These are phyloP conservation scores for Oncorhynchus keta DNA, from an alignment of 2,113 vertebrate species.

Conservation along the genomic window DNA sequence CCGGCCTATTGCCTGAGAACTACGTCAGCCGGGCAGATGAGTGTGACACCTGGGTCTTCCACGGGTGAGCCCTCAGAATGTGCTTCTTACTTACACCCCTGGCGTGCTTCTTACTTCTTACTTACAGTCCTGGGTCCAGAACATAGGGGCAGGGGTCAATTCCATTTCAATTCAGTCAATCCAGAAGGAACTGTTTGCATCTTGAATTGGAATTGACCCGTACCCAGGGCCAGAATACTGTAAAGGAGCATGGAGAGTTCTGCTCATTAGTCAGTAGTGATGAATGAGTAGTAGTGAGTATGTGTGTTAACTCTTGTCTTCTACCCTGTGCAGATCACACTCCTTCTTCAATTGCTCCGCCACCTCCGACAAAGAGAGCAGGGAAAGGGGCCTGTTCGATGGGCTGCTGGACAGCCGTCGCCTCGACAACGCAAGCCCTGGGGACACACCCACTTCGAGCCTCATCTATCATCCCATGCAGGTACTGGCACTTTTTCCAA, in stretches of 20 bases:
- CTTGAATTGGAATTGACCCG: no score
- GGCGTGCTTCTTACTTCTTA: no score
- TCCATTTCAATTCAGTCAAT: no score
- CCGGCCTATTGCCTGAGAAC: conserved; percentile 86
- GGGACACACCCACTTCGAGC: conserved; percentile 78
- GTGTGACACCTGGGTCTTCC: conserved; percentile 87
- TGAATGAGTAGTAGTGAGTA: no score
- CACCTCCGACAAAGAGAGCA: conserved; percentile 62
- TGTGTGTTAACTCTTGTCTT: no score
- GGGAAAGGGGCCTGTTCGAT: conserved; percentile 73
- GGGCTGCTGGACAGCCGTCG: conserved; percentile 81
- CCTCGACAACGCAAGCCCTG: conserved; percentile 77
- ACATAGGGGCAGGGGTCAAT: no score
- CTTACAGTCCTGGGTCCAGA: no score
- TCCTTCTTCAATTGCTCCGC: conserved; percentile 83
- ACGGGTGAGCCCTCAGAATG: conserved; percentile 73
- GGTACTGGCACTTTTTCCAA: conserved; percentile 59
- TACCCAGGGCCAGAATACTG: no score
- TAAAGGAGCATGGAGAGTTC: no score
- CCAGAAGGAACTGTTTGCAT: no score
- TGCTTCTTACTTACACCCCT: neutral
- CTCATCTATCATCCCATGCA: conserved; percentile 92
- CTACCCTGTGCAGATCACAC: conserved; percentile 77
- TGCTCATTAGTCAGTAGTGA: no score
- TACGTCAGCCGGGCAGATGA: conserved; percentile 86